Evolutionary conservation across 2,797 vertebrate genomes (phyloP).

Genomic region (Thripadectes ignobilis): DNA sequence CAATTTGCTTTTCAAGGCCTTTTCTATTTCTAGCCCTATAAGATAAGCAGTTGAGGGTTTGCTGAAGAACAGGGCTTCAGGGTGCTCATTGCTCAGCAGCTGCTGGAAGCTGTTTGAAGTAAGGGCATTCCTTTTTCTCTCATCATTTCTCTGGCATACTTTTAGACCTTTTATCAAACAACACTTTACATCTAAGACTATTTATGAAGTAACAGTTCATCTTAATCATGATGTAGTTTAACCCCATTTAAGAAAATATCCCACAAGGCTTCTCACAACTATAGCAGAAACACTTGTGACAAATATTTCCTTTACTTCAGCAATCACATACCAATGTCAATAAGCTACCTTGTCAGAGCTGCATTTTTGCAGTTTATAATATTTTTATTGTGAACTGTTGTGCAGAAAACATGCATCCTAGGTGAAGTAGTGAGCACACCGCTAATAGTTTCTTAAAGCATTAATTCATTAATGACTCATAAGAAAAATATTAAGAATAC

Average conservation of each 20-base stretch:
- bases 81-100: background rate
- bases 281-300: background rate
- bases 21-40: background rate
- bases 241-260: background rate
- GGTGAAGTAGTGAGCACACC: background rate
- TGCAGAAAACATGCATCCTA: background rate
- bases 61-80: background rate
- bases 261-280: background rate
- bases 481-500: background rate
- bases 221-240: slow-evolving; percentile 11
- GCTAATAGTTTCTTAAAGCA: background rate
- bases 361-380: background rate
- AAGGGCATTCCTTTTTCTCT: background rate
- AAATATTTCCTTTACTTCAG: slow-evolving; percentile 35
- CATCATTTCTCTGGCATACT: background rate
- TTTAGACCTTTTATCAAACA: slow-evolving; percentile 30
- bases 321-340: background rate
- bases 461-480: background rate
- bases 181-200: slow-evolving; percentile 3
- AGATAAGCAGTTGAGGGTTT: background rate
- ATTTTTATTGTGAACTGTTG: background rate
- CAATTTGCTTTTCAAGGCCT: background rate
- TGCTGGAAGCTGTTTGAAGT: slow-evolving; percentile 35
- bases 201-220: slow-evolving; percentile 44
- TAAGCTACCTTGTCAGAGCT: background rate